Conservation (phyloP, 2,797 vertebrate genomes). For the Lepidocolaptes lacrymiger region DNA sequence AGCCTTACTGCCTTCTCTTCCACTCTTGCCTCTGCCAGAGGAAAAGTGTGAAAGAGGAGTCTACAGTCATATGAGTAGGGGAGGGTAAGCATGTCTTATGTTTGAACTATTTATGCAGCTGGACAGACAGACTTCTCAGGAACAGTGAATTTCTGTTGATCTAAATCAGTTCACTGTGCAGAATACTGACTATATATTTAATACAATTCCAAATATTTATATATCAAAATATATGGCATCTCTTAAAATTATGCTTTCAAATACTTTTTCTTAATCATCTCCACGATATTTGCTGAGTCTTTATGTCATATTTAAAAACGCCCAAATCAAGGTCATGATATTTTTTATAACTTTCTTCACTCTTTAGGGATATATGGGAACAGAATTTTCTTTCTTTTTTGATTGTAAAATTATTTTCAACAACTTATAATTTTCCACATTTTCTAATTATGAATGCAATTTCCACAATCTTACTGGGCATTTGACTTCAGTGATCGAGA, state of each 20-base stretch:
- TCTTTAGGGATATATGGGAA: not conserved
- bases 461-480: not conserved
- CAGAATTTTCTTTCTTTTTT: not conserved
- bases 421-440: not conserved
- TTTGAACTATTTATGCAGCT: not conserved
- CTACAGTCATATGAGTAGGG: accelerated
- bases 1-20: not conserved
- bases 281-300: not conserved
- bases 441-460: not conserved
- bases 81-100: not conserved
- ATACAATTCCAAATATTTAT: not conserved
- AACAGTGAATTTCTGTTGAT: not conserved
- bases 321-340: accelerated
- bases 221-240: not conserved
- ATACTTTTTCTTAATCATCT: not conserved
- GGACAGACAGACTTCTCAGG: not conserved
- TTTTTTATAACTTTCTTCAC: not conserved
- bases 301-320: not conserved
- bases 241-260: not conserved
- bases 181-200: not conserved
- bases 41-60: not conserved
- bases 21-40: not conserved
- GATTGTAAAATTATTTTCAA: not conserved
- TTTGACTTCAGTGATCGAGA: not conserved
- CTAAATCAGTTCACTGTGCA: not conserved